Conservation (phyloP, 2,888 invertebrate species). For the Therioaphis trifolii region DNA sequence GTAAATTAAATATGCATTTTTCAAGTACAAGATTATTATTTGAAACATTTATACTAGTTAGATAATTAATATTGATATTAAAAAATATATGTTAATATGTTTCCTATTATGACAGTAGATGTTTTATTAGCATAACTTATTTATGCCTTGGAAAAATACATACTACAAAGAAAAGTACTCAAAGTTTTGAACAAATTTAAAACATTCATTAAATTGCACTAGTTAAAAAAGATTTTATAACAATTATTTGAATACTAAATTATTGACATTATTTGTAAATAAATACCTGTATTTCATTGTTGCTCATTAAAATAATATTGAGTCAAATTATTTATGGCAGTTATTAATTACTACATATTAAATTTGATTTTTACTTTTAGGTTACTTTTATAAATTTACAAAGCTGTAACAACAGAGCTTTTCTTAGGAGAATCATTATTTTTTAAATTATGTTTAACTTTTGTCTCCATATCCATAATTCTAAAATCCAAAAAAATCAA, state of each 20-base stretch:
- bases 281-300: conserved; percentile 11
- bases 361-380: conserved; percentile 33
- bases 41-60: no score
- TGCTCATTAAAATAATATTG: conserved; percentile 14
- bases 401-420: conserved; percentile 47
- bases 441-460: conserved; percentile 34
- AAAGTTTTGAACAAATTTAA: neutral
- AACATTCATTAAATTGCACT: conserved; percentile 19
- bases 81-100: no score
- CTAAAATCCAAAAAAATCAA: conserved; percentile 23
- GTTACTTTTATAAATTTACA: conserved; percentile 3
- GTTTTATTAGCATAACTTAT: no score
- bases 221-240: neutral
- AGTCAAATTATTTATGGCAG: conserved; percentile 38
- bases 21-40: no score
- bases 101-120: no score
- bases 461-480: conserved; percentile 23
- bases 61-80: no score
- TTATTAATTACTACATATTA: conserved; percentile 13
- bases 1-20: no score
- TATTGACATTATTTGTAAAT: conserved; percentile 11
- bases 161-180: no score
- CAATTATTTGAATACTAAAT: neutral
- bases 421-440: conserved; percentile 36
- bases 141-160: no score